Evolutionary conservation across 2,888 invertebrate species (phyloP).

Genomic region (Minunthozetes semirufus): DNA sequence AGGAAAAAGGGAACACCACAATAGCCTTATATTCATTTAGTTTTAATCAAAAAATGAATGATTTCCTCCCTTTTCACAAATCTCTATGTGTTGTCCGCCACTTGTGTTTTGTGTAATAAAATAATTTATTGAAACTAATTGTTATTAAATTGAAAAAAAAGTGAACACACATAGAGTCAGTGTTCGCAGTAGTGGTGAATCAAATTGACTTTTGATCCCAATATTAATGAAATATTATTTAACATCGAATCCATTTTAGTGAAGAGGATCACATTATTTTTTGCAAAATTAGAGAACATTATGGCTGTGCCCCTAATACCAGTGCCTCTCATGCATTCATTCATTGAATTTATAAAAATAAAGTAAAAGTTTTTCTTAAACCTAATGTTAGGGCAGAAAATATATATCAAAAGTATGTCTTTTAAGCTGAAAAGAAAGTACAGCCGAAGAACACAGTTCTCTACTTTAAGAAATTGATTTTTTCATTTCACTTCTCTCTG

Average conservation of each 20-base stretch:
- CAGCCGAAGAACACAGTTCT: background rate
- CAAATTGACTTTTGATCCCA: constrained; percentile 14
- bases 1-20: background rate
- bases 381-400: background rate
- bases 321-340: constrained; percentile 20
- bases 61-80: background rate
- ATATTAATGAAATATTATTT: background rate
- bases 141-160: background rate
- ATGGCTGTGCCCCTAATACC: background rate
- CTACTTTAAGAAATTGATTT: constrained; percentile 26
- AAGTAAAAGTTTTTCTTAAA: background rate
- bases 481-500: background rate
- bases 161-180: background rate
- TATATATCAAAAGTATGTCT: background rate
- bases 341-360: constrained; percentile 3
- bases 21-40: background rate
- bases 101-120: background rate
- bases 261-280: background rate
- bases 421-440: background rate
- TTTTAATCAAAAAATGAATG: background rate
- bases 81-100: background rate
- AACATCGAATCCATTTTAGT: no score
- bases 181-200: background rate
- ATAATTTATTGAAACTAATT: constrained; percentile 2
- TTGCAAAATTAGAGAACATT: no score